A percentile compares a stretch with the other conserved stretches of the same genome.
phyloP scores from a whole-genome alignment of 1,140 invertebrate species.

The Sitobion miscanthi region DNA sequence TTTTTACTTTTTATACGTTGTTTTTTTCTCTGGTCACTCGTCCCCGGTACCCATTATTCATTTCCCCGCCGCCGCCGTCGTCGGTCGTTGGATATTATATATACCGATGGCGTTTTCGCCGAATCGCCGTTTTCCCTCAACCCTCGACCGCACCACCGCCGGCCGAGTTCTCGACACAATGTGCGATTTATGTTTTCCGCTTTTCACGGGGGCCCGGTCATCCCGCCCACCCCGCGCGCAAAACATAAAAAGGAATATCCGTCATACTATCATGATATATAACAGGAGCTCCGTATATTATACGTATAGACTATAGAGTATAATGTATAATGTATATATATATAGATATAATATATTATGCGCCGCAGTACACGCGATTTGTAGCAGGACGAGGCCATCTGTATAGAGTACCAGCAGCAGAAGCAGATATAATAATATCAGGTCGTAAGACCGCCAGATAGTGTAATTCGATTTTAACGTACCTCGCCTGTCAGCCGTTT shows the following conservation, averaged over 20 bases:
- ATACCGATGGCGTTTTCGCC: background rate
- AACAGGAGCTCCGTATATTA: background rate
- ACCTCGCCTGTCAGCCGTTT: background rate
- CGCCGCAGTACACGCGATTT: background rate
- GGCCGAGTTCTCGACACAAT: background rate
- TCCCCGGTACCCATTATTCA: conserved; percentile 27
- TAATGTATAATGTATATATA: background rate
- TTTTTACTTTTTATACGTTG: background rate
- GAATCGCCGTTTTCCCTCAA: background rate
- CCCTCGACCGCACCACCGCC: background rate
- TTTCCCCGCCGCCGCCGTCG: background rate
- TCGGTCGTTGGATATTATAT: background rate
- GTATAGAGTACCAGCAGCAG: background rate
- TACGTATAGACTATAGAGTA: too few species aligned
- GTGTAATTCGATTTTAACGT: conserved; percentile 34
- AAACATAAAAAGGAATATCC: conserved; percentile 44
- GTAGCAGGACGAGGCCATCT: background rate
- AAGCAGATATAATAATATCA: background rate
- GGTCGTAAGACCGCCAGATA: background rate
- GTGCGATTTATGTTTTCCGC: conserved; percentile 43
- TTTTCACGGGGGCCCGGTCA: conserved; percentile 14
- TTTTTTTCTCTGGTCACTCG: background rate
- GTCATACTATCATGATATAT: background rate
- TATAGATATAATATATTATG: too few species aligned
- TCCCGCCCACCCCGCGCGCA: background rate